Evolutionary conservation across 64 coral and sea anemone genomes (phyloP), one percentile per base, ranked within the genome.

Genomic region (Porites australiensis): DNA sequence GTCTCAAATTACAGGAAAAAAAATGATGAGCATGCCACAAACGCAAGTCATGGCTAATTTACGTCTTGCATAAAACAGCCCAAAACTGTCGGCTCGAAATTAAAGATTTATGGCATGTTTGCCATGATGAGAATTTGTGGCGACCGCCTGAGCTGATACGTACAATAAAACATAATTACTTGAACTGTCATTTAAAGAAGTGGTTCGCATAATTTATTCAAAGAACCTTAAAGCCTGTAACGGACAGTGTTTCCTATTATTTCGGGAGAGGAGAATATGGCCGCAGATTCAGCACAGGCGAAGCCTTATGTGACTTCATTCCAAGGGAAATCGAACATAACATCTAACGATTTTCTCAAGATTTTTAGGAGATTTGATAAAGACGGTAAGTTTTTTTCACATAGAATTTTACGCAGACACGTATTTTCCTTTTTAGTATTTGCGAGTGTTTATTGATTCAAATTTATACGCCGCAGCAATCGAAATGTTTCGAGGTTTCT

Each of bases 341-440:
- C 81, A n/a, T 84, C 81, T 14, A 50, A 15, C 11, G 81, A 84
- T 50, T 84, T 84, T 67, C 45, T 84, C 62, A 68, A 68, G 63
- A 84, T 84, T 84, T 84, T 84, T 19, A 84, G 51, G 81, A n/a
- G 47, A 6, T 84, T 84, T 64, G 81, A 84, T 69, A 84, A 67
- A 52, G 81, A 84, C 49, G 81, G 81, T 84, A 68, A 7, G 81
- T 49, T 5, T 64, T 15, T 1, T 12, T 9, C 54, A 7, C 5
- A 11, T 57, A 57, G 2, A 57, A 57, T 9, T 57, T 7, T 9
- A 57, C 4, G 7, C 12, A 9, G 1, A 57, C 7, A 7, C 12
- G 3, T 57, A 22, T 8, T 47, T 49, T 83, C 18, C 50, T 64
- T 43, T 11, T 14, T 15, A 6, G 8, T 48, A 68, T 4, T 51